A percentile compares a stretch with the other conserved stretches of the same genome.
These are phyloP conservation scores for Perca schrenkii DNA, from an alignment of 2,113 vertebrate species.

Conservation along the genomic window DNA sequence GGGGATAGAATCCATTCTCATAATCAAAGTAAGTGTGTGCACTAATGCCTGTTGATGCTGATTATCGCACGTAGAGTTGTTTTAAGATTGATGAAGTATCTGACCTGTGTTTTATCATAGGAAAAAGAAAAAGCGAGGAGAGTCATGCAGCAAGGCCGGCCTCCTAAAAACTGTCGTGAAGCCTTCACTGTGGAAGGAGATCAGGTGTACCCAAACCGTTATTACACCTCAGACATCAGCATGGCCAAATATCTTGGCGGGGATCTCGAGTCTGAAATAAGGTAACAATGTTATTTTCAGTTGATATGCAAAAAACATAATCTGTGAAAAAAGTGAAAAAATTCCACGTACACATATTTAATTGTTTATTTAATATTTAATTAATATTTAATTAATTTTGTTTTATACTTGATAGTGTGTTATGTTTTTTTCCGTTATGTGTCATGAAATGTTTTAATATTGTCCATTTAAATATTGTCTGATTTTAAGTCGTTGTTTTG, in stretches of 20 bases:
- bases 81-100: neutral
- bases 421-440: too few species aligned
- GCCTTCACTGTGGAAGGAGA: slow-evolving; percentile 67
- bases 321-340: neutral
- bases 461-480: too few species aligned
- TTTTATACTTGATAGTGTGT: too few species aligned
- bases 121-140: slow-evolving; percentile 59
- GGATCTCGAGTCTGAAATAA: slow-evolving; percentile 62
- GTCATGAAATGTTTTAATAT: too few species aligned
- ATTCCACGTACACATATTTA: neutral
- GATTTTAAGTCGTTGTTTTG: too few species aligned
- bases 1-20: slow-evolving; percentile 65
- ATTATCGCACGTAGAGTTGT: neutral
- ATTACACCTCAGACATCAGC: slow-evolving; percentile 64
- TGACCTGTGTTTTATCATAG: slow-evolving; percentile 22
- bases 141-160: slow-evolving; percentile 60
- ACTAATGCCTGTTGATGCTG: neutral
- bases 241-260: slow-evolving; percentile 55
- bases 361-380: neutral
- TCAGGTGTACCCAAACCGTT: slow-evolving; percentile 66
- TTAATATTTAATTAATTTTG: too few species aligned
- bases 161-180: slow-evolving; percentile 63
- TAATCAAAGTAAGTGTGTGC: slow-evolving; percentile 55
- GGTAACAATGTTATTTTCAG: slow-evolving; percentile 8
- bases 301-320: neutral